Base-by-base conservation (phyloP, 2,113 vertebrate species). In the Nesoenas mayeri region DNA sequence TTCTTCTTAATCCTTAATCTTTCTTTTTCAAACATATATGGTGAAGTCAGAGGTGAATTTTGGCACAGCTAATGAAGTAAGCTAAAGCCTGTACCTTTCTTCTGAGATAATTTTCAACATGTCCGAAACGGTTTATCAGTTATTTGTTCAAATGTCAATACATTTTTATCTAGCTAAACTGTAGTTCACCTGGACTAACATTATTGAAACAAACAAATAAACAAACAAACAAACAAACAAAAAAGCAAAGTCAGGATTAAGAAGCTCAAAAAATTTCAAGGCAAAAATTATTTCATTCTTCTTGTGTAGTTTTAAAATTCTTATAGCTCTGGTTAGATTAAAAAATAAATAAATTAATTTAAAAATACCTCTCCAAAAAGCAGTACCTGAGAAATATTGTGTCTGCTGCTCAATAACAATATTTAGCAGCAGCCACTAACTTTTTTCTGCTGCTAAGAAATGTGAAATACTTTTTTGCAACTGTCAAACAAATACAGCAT, bases 21-120 rank as follows among this genome's bases (percentile, higher is more conserved):
- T 77, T 61, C 14, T 47, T 91, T 96, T 48, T 34, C 26, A 10
- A 47, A 75, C 21, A 29, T 50, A 65, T 44, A 12, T 0, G 1
- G 9, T 79, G 18, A 82, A 89, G 34, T 48, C 62, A 91, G 54
- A 85, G 67, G 50, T 89, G 54, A 94, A 75, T 94, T 88, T 93
- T 89, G 12, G 48, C 17, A 64, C 26, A 60, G 12, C 16, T 83
- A 91, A 85, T 79, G 25, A 85, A 87, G 18, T 7, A 92, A 85
- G 36, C 36, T 66, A 56, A 92, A 95, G 32, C 40, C 22, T 44
- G 26, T 74, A 58, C 81, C 70, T 69, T 75, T 77, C 40, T 85
- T 89, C 58, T 87, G 81, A 92, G 32, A 9, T 91, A 79, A 88
- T 90, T 95, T 96, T 92, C 85, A 84, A 21, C 15, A 42, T 62